Conservation (phyloP, 2,888 invertebrate species). For the Julus scandinavius region DNA sequence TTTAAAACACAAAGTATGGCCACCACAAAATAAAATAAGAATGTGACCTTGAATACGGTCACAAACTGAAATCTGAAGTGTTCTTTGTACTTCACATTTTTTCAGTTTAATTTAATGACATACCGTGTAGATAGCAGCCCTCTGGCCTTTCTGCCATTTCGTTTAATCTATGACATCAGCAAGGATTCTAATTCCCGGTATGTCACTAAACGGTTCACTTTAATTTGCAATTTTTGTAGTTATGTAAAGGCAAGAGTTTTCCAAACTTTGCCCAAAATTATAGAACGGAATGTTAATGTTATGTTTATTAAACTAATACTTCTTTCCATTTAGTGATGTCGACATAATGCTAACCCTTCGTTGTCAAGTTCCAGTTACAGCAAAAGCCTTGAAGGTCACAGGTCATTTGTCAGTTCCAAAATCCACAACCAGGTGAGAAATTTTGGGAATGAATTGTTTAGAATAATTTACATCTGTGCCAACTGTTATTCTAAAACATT, state of each 20-base stretch:
- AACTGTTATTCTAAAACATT: background rate
- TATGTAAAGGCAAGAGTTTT: too few relatives aligned
- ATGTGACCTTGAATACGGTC: too few relatives aligned
- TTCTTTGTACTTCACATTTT: background rate
- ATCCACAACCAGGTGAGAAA: slow-evolving; percentile 25
- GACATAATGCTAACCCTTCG: background rate
- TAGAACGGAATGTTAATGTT: background rate
- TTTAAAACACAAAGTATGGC: too few relatives aligned
- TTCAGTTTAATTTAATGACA: slow-evolving; percentile 28
- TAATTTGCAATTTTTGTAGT: background rate
- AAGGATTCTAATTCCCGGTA: slow-evolving; percentile 39
- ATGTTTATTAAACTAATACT: background rate
- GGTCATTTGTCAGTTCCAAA: slow-evolving; percentile 25
- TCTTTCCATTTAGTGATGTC: background rate
- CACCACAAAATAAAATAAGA: too few relatives aligned
- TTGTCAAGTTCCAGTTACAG: background rate
- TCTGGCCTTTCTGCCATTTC: slow-evolving; percentile 42
- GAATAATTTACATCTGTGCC: background rate
- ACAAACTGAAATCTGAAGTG: background rate
- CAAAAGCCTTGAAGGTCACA: slow-evolving; percentile 40
- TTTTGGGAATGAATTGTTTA: background rate
- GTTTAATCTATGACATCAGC: slow-evolving; percentile 1
- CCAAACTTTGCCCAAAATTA: background rate
- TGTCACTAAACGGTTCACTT: background rate
- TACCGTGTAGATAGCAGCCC: slow-evolving; percentile 37